Conservation (phyloP, 2,888 invertebrate species). For the Noctua fimbriata region DNA sequence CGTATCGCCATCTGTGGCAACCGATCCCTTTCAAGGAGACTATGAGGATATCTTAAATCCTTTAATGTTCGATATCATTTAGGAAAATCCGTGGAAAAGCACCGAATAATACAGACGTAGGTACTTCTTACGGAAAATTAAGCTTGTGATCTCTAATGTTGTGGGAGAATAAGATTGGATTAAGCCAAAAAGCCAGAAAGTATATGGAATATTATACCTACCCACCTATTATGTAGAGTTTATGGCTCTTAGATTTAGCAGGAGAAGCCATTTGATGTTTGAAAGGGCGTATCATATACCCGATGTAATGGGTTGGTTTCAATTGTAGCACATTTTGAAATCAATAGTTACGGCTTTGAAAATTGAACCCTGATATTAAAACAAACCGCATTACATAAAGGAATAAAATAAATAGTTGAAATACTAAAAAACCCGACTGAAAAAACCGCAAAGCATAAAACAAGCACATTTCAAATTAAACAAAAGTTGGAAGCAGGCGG, state of each 20-base stretch:
- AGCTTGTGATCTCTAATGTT: slow-evolving; percentile 13
- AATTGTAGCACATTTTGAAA: neutral
- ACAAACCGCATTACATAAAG: neutral
- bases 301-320: neutral
- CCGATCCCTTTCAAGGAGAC: slow-evolving; percentile 36
- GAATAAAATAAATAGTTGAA: neutral
- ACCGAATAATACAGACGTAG: slow-evolving; percentile 19
- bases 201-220: neutral
- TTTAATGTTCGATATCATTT: slow-evolving; percentile 52
- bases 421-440: no score
- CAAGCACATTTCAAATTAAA: no score
- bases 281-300: neutral
- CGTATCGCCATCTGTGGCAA: slow-evolving; percentile 48
- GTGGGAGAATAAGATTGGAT: neutral
- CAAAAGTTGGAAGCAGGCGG: no score
- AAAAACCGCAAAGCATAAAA: no score
- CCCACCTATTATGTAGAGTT: neutral
- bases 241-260: neutral
- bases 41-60: slow-evolving; percentile 51
- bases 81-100: slow-evolving; percentile 40
- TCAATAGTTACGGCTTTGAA: neutral
- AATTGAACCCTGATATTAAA: neutral
- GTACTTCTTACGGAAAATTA: slow-evolving; percentile 26
- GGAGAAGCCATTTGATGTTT: neutral
- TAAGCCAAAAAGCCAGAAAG: neutral